A percentile compares a stretch with the other conserved stretches of the same genome.
phyloP scores from a whole-genome alignment of 1,140 invertebrate genomes.

The Oryctes rhinoceros region DNA sequence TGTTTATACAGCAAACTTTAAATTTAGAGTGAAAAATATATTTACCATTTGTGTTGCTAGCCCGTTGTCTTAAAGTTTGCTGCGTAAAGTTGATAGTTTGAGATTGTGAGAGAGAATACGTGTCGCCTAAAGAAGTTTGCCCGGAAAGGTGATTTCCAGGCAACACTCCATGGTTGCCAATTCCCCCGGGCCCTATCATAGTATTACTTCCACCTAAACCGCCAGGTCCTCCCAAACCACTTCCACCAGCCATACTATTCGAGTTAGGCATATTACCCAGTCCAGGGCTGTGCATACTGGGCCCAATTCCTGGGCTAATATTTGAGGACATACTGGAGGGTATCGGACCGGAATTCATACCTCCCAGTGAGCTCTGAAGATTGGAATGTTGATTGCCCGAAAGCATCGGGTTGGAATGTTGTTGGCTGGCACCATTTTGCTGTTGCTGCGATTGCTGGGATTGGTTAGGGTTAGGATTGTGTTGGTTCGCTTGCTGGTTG shows the following conservation, averaged over 20 bases:
- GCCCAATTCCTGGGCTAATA: slow-evolving; percentile 4
- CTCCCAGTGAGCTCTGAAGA: slow-evolving; percentile 11
- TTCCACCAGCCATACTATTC: not conserved
- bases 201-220: slow-evolving; percentile 7
- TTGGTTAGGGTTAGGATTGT: not conserved
- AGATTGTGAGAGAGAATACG: slow-evolving; percentile 78
- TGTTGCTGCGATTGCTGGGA: slow-evolving; percentile 6
- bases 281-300: slow-evolving; percentile 38
- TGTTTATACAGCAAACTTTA: not conserved
- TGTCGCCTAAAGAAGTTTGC: slow-evolving; percentile 64
- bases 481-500: slow-evolving; percentile 35
- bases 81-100: slow-evolving; percentile 87
- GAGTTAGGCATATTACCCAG: slow-evolving; percentile 25
- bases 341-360: slow-evolving; percentile 1
- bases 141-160: slow-evolving; percentile 48
- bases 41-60: slow-evolving; percentile 54
- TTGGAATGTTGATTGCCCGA: slow-evolving; percentile 25
- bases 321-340: slow-evolving; percentile 28
- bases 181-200: slow-evolving; percentile 49
- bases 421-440: not conserved
- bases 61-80: slow-evolving; percentile 69
- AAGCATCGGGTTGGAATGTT: slow-evolving; percentile 34
- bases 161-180: slow-evolving; percentile 48
- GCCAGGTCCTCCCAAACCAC: not conserved
- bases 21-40: slow-evolving; percentile 30